Conservation (phyloP, 2,113 vertebrate genomes). For the Pseudorectes ferrugineus region DNA sequence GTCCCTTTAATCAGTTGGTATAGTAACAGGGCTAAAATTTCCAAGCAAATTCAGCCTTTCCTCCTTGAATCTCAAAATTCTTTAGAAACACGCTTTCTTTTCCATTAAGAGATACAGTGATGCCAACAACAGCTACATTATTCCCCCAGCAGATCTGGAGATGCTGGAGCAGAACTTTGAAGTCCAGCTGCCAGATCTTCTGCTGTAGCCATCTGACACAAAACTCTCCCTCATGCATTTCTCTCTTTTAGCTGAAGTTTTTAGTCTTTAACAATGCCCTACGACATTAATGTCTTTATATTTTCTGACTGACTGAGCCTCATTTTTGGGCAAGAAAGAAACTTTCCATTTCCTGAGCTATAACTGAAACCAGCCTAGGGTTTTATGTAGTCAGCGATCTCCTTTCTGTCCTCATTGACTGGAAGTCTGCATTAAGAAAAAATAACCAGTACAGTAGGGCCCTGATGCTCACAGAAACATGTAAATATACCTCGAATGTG, state of each 20-base stretch:
- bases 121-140: not conserved
- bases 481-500: slow-evolving; percentile 35
- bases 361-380: not conserved
- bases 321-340: not conserved
- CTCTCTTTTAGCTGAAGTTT: not conserved
- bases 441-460: not conserved
- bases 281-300: not conserved
- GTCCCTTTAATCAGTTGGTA: not conserved
- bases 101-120: not conserved
- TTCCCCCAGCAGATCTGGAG: not conserved
- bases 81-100: not conserved
- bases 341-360: not conserved
- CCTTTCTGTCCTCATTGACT: not conserved
- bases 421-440: slow-evolving; percentile 16
- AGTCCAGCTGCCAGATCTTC: not conserved
- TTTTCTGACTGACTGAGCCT: not conserved
- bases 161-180: not conserved
- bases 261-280: not conserved
- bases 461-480: slow-evolving; percentile 38
- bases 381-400: not conserved
- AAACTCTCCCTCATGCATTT: not conserved
- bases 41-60: not conserved
- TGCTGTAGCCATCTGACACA: not conserved
- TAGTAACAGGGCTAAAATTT: not conserved
- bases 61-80: not conserved